phyloP scores from a whole-genome alignment of 2,888 invertebrate genomes.

The Drosophila paramelanica region DNA sequence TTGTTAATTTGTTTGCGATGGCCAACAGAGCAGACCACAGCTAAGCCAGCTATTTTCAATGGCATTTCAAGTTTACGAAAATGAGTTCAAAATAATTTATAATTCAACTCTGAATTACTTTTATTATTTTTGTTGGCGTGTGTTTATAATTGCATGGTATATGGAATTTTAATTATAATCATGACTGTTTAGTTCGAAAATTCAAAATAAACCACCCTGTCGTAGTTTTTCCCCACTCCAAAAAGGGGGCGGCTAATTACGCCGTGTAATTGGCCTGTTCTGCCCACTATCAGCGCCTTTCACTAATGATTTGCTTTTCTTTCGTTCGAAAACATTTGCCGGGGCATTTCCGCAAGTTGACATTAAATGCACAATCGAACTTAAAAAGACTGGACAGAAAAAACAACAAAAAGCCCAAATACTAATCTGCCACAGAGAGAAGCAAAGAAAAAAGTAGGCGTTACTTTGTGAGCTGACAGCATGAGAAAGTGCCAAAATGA shows the following conservation, averaged over 20 bases:
- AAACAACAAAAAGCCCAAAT: slow-evolving; percentile 33
- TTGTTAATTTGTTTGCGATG: slow-evolving; percentile 75
- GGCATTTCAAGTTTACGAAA: slow-evolving; percentile 8
- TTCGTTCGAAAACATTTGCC: slow-evolving; percentile 43
- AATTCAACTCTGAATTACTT: background rate
- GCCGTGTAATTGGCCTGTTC: slow-evolving; percentile 48
- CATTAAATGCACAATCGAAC: slow-evolving; percentile 77
- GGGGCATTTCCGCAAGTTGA: slow-evolving; percentile 55
- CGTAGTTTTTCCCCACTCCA: background rate
- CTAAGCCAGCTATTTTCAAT: background rate
- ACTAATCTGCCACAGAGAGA: slow-evolving; percentile 67
- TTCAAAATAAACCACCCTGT: background rate
- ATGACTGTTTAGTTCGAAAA: background rate
- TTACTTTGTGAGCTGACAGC: slow-evolving; percentile 71
- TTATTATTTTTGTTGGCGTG: background rate
- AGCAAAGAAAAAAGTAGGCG: slow-evolving; percentile 51
- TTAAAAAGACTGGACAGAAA: slow-evolving; percentile 25
- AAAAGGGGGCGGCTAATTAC: slow-evolving; percentile 52
- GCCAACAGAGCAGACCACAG: slow-evolving; percentile 10
- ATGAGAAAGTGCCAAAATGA: slow-evolving; percentile 79
- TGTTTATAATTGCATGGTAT: background rate
- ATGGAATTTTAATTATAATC: slow-evolving; percentile 12
- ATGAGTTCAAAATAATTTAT: slow-evolving; percentile 2
- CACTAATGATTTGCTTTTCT: slow-evolving; percentile 65
- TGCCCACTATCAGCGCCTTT: slow-evolving; percentile 2